A percentile compares a stretch with the other conserved stretches of the same genome.
Conservation (phyloP, 2,113 vertebrate genomes). For the Shinisaurus crocodilurus region DNA sequence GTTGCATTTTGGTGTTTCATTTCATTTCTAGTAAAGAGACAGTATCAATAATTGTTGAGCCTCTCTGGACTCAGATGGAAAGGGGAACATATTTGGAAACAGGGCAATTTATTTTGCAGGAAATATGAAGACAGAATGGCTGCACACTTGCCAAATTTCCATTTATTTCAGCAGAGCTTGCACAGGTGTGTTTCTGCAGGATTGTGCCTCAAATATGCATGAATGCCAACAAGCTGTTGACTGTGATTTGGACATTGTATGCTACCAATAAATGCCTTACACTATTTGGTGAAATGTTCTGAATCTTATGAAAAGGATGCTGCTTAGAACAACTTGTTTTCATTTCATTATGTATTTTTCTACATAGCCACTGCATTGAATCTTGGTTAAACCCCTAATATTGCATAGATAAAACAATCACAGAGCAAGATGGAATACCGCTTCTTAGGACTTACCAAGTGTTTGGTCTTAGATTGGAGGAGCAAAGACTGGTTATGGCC, state of each 20-base stretch:
- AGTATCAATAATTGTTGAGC: neutral
- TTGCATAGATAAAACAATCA: neutral
- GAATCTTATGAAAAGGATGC: neutral
- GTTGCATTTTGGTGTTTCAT: neutral
- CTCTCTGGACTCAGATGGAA: neutral
- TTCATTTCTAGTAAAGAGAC: neutral
- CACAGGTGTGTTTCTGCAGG: neutral
- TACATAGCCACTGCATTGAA: neutral
- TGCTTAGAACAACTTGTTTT: neutral
- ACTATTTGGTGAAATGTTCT: neutral
- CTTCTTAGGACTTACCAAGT: neutral
- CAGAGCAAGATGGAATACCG: neutral
- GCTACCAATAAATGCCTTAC: neutral
- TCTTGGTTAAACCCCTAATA: neutral
- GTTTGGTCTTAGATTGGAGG: neutral
- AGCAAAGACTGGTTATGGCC: no score
- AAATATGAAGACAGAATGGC: conserved; percentile 5
- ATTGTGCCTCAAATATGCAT: neutral
- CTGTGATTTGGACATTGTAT: neutral
- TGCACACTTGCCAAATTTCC: conserved; percentile 3
- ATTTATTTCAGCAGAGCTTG: conserved; percentile 17
- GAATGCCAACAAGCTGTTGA: neutral
- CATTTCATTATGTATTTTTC: neutral
- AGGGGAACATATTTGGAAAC: conserved; percentile 2
- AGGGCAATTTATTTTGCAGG: conserved; percentile 28